These are phyloP conservation scores for Elegia similella DNA, from an alignment of 2,888 invertebrate genomes.

Conservation along the genomic window DNA sequence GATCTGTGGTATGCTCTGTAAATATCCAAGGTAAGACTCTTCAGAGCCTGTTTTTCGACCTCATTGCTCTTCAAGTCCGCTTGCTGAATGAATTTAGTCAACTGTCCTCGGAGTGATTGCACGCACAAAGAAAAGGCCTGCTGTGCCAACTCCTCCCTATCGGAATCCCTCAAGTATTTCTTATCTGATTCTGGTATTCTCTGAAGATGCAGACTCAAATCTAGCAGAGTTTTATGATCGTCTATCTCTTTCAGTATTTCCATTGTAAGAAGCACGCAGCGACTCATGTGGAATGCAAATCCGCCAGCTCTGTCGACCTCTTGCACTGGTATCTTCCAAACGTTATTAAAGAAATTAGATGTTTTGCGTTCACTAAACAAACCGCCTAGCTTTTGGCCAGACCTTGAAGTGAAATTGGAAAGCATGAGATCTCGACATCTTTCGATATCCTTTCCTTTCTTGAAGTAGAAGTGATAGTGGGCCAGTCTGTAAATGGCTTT, in stretches of 20 bases:
- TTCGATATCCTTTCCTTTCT: conserved; percentile 84
- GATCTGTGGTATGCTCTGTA: conserved; percentile 87
- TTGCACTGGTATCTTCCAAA: conserved; percentile 94
- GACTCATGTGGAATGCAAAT: conserved; percentile 94
- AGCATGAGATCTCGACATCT: conserved; percentile 88
- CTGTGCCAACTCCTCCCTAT: conserved; percentile 89
- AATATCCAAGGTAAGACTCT: conserved; percentile 79
- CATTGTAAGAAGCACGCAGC: conserved; percentile 90
- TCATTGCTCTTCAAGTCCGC: conserved; percentile 69
- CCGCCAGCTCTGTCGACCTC: conserved; percentile 97
- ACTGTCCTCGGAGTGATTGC: conserved; percentile 85
- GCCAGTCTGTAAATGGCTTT: conserved; percentile 95
- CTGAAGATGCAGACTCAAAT: conserved; percentile 89
- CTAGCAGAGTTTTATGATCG: conserved; percentile 90
- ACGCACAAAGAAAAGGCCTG: conserved; percentile 89
- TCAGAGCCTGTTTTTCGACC: conserved; percentile 71
- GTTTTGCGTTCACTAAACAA: conserved; percentile 92
- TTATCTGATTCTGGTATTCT: conserved; percentile 93
- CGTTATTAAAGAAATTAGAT: conserved; percentile 94
- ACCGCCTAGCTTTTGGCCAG: conserved; percentile 87
- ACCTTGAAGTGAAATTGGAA: conserved; percentile 84
- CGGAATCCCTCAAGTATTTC: conserved; percentile 92
- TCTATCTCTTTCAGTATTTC: conserved; percentile 90
- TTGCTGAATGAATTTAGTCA: conserved; percentile 78
- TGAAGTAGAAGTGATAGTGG: conserved; percentile 89